Percentiles rank a stretch among this genome's conserved stretches.
phyloP scores from a whole-genome alignment of 2,113 vertebrate species.

The Oceanodroma tethys region DNA sequence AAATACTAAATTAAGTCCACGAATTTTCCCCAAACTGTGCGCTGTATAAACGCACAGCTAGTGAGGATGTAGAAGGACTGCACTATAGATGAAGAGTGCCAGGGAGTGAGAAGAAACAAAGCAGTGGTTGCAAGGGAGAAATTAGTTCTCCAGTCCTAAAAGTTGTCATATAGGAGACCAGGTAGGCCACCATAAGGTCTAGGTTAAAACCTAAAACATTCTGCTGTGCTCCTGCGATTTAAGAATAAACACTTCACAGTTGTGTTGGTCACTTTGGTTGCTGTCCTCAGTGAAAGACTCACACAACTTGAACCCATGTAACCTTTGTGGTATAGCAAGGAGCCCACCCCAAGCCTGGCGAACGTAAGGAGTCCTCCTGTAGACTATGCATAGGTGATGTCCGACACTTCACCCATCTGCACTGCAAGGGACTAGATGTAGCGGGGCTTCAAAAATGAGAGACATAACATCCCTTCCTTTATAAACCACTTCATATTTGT shows the following conservation, averaged over 20 bases:
- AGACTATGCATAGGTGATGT: background rate
- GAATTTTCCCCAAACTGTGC: accelerated
- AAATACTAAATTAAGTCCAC: background rate
- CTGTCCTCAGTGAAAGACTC: background rate
- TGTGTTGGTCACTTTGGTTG: background rate
- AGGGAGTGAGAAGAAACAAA: background rate
- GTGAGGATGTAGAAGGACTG: background rate
- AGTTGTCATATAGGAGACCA: background rate
- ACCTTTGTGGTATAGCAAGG: background rate
- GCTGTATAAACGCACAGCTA: background rate
- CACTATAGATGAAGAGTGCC: background rate
- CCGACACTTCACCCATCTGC: background rate
- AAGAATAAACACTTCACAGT: background rate
- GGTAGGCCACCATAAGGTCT: background rate
- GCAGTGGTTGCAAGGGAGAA: background rate
- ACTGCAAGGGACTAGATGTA: background rate
- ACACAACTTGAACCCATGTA: background rate
- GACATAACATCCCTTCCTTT: background rate
- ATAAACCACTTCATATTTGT: background rate
- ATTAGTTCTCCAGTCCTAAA: background rate
- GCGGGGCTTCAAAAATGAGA: background rate
- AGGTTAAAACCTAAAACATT: background rate
- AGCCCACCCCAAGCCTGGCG: background rate
- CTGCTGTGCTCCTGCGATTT: background rate
- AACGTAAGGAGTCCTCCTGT: background rate